These are phyloP conservation scores for Dipus sagitta DNA, from an alignment of 2,797 vertebrate species.

Conservation along the genomic window DNA sequence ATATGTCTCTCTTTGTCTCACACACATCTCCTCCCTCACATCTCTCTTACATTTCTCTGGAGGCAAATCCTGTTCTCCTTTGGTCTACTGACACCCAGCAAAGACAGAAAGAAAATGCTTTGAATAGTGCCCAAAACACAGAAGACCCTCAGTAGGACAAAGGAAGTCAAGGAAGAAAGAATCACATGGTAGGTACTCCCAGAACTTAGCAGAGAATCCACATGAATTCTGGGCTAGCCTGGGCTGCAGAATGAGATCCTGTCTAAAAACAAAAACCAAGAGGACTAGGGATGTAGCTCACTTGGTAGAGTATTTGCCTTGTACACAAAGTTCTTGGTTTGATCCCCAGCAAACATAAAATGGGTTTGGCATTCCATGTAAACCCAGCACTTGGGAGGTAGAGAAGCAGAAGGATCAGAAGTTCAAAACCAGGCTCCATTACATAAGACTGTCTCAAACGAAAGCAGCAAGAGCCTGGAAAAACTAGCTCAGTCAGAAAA, in stretches of 20 bases:
- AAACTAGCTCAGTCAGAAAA: too few relatives aligned
- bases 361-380: not conserved
- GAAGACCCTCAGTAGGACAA: not conserved
- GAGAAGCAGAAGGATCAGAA: not conserved
- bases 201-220: not conserved
- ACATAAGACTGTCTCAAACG: not conserved
- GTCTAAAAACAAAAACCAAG: not conserved
- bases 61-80: not conserved
- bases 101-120: not conserved
- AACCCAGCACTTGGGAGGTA: not conserved
- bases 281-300: too few relatives aligned
- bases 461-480: too few relatives aligned
- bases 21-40: not conserved
- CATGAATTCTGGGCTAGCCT: not conserved
- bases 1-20: not conserved
- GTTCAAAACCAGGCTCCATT: not conserved
- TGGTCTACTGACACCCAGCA: not conserved
- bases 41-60: not conserved
- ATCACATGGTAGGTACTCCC: not conserved
- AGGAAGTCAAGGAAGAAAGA: not conserved
- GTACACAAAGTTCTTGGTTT: not conserved
- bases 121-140: not conserved
- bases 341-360: not conserved
- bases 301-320: not conserved
- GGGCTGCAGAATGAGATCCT: not conserved